phyloP scores from a whole-genome alignment of 1,140 invertebrate genomes.

The Listronotus oregonensis region DNA sequence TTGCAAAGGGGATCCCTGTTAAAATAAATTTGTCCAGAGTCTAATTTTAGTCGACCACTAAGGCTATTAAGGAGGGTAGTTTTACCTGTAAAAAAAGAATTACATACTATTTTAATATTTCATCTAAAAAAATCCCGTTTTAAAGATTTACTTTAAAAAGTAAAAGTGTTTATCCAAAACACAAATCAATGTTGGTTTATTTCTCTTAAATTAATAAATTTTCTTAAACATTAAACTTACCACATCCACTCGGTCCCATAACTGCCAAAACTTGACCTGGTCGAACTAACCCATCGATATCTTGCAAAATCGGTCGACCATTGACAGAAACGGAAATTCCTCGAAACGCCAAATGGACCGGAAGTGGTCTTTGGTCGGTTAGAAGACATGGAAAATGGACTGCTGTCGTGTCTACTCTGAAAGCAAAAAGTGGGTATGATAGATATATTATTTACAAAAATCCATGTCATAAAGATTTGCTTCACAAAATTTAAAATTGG shows the following conservation, averaged over 20 bases:
- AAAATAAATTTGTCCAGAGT: slow-evolving; percentile 73
- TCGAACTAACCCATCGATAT: slow-evolving; percentile 74
- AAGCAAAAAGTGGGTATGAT: slow-evolving; percentile 43
- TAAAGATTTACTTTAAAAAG: too few relatives aligned
- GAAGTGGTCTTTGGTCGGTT: slow-evolving; percentile 59
- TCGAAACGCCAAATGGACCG: slow-evolving; percentile 73
- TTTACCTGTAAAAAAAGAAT: slow-evolving; percentile 64
- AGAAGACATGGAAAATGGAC: slow-evolving; percentile 58
- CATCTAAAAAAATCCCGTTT: too few relatives aligned
- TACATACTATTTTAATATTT: too few relatives aligned
- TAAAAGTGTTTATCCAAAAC: neutral
- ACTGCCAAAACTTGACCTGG: slow-evolving; percentile 81
- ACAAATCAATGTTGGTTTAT: too few relatives aligned
- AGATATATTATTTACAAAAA: neutral
- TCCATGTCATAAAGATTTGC: too few relatives aligned
- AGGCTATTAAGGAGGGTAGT: slow-evolving; percentile 80
- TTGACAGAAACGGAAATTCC: slow-evolving; percentile 62
- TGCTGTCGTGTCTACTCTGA: slow-evolving; percentile 57
- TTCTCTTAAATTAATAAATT: too few relatives aligned
- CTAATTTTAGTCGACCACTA: slow-evolving; percentile 70
- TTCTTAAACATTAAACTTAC: slow-evolving; percentile 59
- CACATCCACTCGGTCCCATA: slow-evolving; percentile 81
- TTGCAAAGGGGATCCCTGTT: slow-evolving; percentile 79
- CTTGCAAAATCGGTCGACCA: slow-evolving; percentile 67
- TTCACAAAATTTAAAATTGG: too few relatives aligned